These are phyloP conservation scores for Unio pictorum DNA, from an alignment of 2,888 invertebrate genomes.

Conservation along the genomic window DNA sequence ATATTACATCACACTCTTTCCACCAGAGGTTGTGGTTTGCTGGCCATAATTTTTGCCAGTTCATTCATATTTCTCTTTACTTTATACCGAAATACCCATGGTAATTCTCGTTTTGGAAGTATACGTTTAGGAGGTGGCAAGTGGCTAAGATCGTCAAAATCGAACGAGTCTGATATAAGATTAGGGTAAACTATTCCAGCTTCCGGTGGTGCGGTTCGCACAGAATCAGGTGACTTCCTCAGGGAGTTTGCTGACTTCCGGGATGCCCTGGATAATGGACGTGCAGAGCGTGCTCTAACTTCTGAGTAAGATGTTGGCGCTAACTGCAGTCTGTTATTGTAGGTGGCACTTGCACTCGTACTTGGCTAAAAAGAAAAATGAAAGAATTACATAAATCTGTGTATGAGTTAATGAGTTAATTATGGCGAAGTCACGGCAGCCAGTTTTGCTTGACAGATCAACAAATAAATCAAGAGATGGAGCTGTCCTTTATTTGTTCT, in stretches of 20 bases:
- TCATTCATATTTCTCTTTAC: conserved; percentile 63
- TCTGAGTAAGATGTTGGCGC: conserved; percentile 42
- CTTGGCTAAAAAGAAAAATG: too few relatives aligned
- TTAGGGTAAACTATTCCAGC: conserved; percentile 37
- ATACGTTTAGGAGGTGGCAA: conserved; percentile 52
- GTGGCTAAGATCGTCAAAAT: conserved; percentile 52
- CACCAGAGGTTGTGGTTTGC: conserved; percentile 39
- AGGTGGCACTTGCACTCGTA: too few relatives aligned
- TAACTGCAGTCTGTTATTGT: conserved; percentile 28
- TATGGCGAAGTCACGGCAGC: too few relatives aligned
- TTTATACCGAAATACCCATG: conserved; percentile 64
- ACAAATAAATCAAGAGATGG: too few relatives aligned
- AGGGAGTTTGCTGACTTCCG: conserved; percentile 21
- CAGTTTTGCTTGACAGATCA: too few relatives aligned
- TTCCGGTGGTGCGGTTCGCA: conserved; percentile 37
- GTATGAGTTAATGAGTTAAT: too few relatives aligned
- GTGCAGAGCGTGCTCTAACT: conserved; percentile 34
- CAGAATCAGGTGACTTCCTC: conserved; percentile 43
- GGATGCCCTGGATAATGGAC: conserved; percentile 23
- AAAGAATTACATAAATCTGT: too few relatives aligned
- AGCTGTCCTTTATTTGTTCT: too few relatives aligned
- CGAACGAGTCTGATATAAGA: conserved; percentile 34
- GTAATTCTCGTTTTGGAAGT: conserved; percentile 50
- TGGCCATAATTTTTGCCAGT: conserved; percentile 59
- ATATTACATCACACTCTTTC: conserved; percentile 4